Conservation (phyloP, 2,113 vertebrate genomes). For the Apistogramma diplotaenia region DNA sequence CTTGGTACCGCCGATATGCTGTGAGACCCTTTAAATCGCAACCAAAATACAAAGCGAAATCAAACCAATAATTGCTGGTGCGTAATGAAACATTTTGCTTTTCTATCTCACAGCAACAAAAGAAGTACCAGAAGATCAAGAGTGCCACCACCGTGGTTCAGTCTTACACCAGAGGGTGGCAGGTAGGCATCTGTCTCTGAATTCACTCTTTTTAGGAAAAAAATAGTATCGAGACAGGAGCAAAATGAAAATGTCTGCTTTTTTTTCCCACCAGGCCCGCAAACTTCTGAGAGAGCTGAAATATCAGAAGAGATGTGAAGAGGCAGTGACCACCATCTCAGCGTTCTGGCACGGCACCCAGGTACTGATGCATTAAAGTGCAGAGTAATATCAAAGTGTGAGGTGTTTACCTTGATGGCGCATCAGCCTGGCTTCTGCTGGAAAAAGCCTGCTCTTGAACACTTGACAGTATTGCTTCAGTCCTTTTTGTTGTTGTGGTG, state of each 20-base stretch:
- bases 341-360: conserved; percentile 95
- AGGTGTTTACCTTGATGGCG: not conserved
- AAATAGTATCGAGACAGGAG: not conserved
- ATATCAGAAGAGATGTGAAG: conserved; percentile 89
- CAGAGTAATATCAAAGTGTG: not conserved
- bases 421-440: not conserved
- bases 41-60: not conserved
- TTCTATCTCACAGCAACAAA: conserved; percentile 84
- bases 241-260: not conserved
- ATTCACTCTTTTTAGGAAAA: not conserved
- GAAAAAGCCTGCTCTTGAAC: not conserved
- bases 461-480: not conserved
- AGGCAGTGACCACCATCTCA: conserved; percentile 90
- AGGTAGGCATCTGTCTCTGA: conserved; percentile 77
- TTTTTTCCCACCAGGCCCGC: conserved; percentile 81
- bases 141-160: conserved; percentile 86
- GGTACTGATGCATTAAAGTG: conserved; percentile 72
- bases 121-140: conserved; percentile 88
- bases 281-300: conserved; percentile 91
- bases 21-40: conserved; percentile 66
- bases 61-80: not conserved
- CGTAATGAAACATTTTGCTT: not conserved
- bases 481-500: not conserved
- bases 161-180: conserved; percentile 95
- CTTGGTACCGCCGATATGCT: conserved; percentile 90